Base-by-base conservation (phyloP, 2,797 vertebrate species). In the Chromobotia macracanthus region DNA sequence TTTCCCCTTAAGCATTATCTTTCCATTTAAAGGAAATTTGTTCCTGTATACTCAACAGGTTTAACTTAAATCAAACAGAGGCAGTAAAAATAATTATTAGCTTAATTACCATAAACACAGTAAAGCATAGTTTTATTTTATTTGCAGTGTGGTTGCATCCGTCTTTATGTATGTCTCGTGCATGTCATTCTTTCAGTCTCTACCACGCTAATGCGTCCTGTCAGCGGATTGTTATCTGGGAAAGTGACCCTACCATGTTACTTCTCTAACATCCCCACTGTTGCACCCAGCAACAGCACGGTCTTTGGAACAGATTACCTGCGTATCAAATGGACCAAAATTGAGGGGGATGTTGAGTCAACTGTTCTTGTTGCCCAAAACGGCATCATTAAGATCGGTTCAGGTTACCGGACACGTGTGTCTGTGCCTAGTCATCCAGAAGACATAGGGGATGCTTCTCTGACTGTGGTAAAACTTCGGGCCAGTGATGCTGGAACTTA, bases 281-380 rank as follows among this genome's bases (percentile, higher is more conserved):
- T 94, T 67, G 87, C 94, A 15, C 95, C 97, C 51, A 69, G 83
- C 85, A 92, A 90, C 69, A 86, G 86, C 8, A 69, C 70, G 5
- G 4, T 76, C 72, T 65, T 90, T 1, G 91, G 86, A 18, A 90
- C 85, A 6, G 96, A 99, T 83, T 92, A 94, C 87, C 90, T 97
- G 72, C 93, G 97, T 73, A 97, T 99, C 90, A 99, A 99, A 88
- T 99, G 98, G 98, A 97, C 94, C 82, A 99, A 95, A 90, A 92
- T 98, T 60, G 95, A 95, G 19, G 85, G 91, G 51, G 91, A 93
- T 56, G 89, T 88, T 72, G 96, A 98, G 89, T 95, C 93, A 13
- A 97, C 93, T 0, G 96, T 99, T 75, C 89, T 99, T 5, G 97
- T 98, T 84, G 94, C 96, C 53, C 96, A 98, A 74, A 95, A 95